Base-by-base conservation (phyloP, 2,888 invertebrate species). In the Mimas tiliae region DNA sequence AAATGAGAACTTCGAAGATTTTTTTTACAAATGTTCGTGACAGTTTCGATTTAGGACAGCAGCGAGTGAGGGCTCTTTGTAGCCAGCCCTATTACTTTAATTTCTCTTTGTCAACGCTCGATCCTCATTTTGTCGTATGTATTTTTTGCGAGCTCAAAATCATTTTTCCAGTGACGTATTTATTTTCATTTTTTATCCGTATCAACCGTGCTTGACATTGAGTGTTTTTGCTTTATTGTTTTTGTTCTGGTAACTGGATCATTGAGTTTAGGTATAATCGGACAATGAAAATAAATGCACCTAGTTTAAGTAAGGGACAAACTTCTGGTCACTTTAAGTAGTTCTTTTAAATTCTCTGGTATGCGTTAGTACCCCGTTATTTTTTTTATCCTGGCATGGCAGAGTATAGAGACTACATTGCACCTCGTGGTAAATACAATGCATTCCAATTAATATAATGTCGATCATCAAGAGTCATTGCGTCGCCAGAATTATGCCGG, bases 1-100 rank as follows among this genome's bases (percentile, higher is more conserved):
- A 77, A 83, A 82, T 79, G 78, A 74, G 78, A 78, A 74, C 72
- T 72, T 76, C 73, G 76, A 75, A 73, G 64, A 42, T 65, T 68
- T 69, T 80, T 84, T 83, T 81, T 82, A 77, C 81, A 81, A 85
- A 84, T 81, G 79, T 78, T 74, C 68, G 68, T 79, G 81, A 84
- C 82, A 73, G 78, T 78, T 78, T 78, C 81, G 77, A 85, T 84
- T 83, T 83, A 80, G 74, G 76, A 70, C 74, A 72, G 69, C 69
- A 74, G 69, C 55, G 68, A 70, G 72, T 19, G 50, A 42, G 19
- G 38, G 66, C 66, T 63, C 67, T 69, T 69, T 66, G 67, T 65
- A 66, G 66, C 66, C 66, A 64, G 65, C 63, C 65, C 71, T 74
- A 71, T 78, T 70, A 74, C 73, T 82, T 80, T 77, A 78, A 81